Conservation (phyloP, 1,140 invertebrate species). For the Cherax quadricarinatus region DNA sequence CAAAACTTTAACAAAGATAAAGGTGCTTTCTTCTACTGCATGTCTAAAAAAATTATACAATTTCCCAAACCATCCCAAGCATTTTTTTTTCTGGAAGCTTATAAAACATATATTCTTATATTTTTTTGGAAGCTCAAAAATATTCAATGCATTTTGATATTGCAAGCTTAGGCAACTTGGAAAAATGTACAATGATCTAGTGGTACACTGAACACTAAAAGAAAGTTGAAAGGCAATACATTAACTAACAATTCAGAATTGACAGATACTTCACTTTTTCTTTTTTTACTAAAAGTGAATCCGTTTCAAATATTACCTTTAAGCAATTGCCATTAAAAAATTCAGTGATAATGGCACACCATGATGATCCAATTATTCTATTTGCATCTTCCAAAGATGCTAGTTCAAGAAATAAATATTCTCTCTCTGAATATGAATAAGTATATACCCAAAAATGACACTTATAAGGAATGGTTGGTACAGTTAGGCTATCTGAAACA, state of each 20-base stretch:
- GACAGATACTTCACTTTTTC: no score
- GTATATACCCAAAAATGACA: background rate
- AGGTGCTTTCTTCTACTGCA: background rate
- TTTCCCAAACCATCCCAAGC: background rate
- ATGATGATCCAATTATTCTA: background rate
- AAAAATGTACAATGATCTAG: background rate
- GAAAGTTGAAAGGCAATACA: background rate
- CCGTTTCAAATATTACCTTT: background rate
- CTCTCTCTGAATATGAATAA: background rate
- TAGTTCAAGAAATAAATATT: background rate
- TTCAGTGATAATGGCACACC: background rate
- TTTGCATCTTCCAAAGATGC: background rate
- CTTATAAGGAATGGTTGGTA: background rate
- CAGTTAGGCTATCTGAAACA: background rate
- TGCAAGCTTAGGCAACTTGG: background rate
- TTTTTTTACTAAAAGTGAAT: background rate
- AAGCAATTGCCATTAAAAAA: background rate
- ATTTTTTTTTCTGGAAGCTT: background rate
- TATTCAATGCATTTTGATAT: background rate
- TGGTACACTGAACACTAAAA: slow-evolving; percentile 8
- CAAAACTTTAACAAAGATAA: background rate
- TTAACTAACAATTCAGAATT: background rate
- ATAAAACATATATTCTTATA: background rate
- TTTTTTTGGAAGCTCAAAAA: slow-evolving; percentile 1
- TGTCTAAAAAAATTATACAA: slow-evolving; percentile 11